Evolutionary conservation across 2,113 vertebrate genomes (phyloP).

Genomic region (Tetrax tetrax): DNA sequence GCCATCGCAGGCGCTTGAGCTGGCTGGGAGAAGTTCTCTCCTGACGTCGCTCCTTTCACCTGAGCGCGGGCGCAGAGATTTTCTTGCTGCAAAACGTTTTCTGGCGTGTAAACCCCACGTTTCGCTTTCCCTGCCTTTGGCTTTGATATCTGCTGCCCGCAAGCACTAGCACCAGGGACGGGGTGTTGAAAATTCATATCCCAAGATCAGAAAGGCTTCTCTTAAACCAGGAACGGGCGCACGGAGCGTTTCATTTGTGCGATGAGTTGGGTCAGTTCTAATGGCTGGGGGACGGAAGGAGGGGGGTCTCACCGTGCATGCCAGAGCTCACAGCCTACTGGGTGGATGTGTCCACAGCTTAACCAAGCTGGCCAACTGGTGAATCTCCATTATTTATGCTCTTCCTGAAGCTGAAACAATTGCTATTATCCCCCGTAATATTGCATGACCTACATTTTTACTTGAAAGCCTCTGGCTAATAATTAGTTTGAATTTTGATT

Average conservation of each 20-base stretch:
- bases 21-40: neutral
- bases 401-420: slow-evolving; percentile 71
- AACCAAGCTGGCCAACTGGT: slow-evolving; percentile 15
- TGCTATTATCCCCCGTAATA: slow-evolving; percentile 67
- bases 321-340: neutral
- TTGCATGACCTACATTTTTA: slow-evolving; percentile 78
- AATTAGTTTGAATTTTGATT: slow-evolving; percentile 74
- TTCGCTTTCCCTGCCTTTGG: neutral
- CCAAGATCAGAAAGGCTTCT: neutral
- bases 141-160: neutral
- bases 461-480: slow-evolving; percentile 78
- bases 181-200: neutral
- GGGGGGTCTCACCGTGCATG: neutral
- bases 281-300: neutral
- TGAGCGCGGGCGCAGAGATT: neutral
- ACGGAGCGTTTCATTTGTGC: neutral
- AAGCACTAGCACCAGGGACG: neutral
- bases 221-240: neutral
- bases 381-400: slow-evolving; percentile 47
- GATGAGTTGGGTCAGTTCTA: neutral
- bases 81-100: neutral
- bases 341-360: neutral
- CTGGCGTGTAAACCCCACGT: neutral
- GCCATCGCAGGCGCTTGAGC: neutral
- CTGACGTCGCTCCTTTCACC: neutral